Conservation (phyloP, 1,140 invertebrate species). For the Lordiphosa collinella region DNA sequence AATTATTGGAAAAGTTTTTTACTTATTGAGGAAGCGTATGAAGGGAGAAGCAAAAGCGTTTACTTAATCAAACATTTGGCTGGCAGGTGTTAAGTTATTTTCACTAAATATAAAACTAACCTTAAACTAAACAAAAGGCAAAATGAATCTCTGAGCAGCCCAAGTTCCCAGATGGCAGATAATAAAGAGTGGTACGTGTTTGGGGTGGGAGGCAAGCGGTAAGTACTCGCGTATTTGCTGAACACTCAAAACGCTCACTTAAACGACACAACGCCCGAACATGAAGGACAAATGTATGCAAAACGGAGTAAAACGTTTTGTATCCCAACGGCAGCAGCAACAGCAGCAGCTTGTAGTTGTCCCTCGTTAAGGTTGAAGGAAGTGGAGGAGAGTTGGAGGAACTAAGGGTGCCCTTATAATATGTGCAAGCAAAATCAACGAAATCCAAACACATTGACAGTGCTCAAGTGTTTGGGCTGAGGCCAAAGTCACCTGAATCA, state of each 20-base stretch:
- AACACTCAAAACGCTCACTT: constrained; percentile 52
- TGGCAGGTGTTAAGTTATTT: constrained; percentile 1
- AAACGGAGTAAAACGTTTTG: constrained; percentile 48
- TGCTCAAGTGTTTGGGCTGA: constrained; percentile 45
- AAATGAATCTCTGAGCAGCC: constrained; percentile 24
- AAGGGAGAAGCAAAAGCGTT: constrained; percentile 2
- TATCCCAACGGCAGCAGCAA: constrained; percentile 12
- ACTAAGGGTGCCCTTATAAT: constrained; percentile 17
- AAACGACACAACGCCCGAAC: constrained; percentile 12
- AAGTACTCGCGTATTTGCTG: constrained; percentile 51
- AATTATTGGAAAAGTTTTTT: constrained; percentile 61
- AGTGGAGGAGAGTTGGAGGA: too few relatives aligned
- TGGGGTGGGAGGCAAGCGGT: neutral
- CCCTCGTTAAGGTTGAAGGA: neutral
- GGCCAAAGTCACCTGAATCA: constrained; percentile 1
- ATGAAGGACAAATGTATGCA: constrained; percentile 44
- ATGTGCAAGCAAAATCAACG: constrained; percentile 43
- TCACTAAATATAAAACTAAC: neutral
- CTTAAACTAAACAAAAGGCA: constrained; percentile 20
- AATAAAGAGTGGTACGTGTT: too few relatives aligned
- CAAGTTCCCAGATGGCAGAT: neutral
- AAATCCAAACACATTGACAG: constrained; percentile 64
- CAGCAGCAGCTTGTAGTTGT: constrained; percentile 25
- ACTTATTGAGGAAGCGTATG: neutral
- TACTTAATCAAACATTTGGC: constrained; percentile 27